Percentiles rank a stretch among this genome's conserved stretches.
phyloP scores from a whole-genome alignment of 2,797 vertebrate genomes.

The Pachyuromys duprasi region DNA sequence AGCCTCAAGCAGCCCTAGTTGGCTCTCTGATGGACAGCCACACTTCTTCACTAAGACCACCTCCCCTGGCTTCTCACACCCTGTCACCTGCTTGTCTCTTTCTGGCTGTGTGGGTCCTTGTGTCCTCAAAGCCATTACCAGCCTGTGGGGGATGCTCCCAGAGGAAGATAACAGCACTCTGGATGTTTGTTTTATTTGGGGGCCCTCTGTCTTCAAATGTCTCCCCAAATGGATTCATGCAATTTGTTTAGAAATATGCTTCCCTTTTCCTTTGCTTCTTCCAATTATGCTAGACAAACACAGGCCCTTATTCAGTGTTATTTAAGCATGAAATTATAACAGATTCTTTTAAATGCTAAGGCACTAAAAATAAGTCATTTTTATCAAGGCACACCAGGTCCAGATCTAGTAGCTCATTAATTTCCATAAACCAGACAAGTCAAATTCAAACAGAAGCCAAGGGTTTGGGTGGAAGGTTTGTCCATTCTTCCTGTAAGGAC shows the following conservation, averaged over 20 bases:
- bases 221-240: constrained; percentile 75
- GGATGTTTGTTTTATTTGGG: constrained; percentile 46
- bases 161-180: constrained; percentile 70
- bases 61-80: neutral
- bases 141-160: constrained; percentile 64
- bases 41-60: neutral
- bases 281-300: constrained; percentile 88
- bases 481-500: constrained; percentile 19
- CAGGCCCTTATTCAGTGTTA: constrained; percentile 88
- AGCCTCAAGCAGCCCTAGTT: neutral
- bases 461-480: neutral
- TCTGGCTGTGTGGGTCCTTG: neutral
- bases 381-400: constrained; percentile 85
- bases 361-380: constrained; percentile 88
- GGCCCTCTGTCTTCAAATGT: constrained; percentile 64
- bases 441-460: constrained; percentile 70
- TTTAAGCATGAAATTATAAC: constrained; percentile 91
- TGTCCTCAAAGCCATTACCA: neutral
- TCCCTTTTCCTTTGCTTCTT: constrained; percentile 81
- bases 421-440: constrained; percentile 81
- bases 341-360: constrained; percentile 88
- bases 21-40: neutral
- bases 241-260: constrained; percentile 83
- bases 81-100: neutral
- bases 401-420: constrained; percentile 85